A percentile compares a stretch with the other conserved stretches of the same genome.
These are phyloP conservation scores for Cavia aperea DNA, from an alignment of 2,113 vertebrate species.

Conservation along the genomic window DNA sequence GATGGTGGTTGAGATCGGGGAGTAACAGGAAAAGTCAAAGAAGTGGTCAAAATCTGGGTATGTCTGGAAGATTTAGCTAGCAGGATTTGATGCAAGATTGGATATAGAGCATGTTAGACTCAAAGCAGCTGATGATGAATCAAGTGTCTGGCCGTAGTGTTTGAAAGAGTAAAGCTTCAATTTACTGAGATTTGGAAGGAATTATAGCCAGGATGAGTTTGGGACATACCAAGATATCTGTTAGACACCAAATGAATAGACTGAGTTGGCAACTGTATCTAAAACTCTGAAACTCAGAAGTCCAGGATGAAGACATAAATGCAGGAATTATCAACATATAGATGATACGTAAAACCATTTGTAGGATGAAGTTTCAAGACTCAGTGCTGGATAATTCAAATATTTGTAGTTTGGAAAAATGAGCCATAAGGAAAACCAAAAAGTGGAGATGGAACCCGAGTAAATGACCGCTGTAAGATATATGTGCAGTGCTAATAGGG, in stretches of 20 bases:
- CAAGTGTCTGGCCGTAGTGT: not conserved
- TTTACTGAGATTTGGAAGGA: not conserved
- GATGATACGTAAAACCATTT: conserved; percentile 41
- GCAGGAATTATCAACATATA: conserved; percentile 19
- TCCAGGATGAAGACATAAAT: conserved; percentile 17
- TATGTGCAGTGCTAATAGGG: not conserved
- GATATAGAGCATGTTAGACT: not conserved
- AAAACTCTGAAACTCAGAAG: not conserved
- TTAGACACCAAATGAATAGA: not conserved
- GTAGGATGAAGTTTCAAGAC: not conserved
- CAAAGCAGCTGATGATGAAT: not conserved
- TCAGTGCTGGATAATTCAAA: conserved; percentile 28
- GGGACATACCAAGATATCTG: not conserved
- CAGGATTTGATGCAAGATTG: not conserved
- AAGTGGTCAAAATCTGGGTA: not conserved
- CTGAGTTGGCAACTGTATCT: not conserved
- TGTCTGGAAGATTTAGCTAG: not conserved
- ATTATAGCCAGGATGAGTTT: not conserved
- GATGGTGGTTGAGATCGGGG: not conserved
- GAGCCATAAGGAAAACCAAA: not conserved
- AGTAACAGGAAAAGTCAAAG: not conserved
- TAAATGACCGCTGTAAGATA: not conserved
- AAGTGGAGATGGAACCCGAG: not conserved
- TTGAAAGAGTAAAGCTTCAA: not conserved
- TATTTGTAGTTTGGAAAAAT: conserved; percentile 20